Base-by-base conservation (phyloP, 2,888 invertebrate genomes). In the Nudaria mundana region DNA sequence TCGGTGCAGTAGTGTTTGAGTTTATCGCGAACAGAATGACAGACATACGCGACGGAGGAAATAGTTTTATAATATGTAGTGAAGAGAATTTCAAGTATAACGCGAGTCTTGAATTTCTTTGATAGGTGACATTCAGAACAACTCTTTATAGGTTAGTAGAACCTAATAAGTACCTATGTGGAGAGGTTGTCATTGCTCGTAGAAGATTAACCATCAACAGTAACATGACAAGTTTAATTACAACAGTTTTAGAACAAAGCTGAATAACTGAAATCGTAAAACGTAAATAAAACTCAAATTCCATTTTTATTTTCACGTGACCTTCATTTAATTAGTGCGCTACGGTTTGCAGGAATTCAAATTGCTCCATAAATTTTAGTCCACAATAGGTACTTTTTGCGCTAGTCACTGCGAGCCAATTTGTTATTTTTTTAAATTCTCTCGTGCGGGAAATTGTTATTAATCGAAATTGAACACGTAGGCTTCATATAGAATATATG, bases 351-450 rank as follows among this genome's bases (percentile, higher is more conserved):
- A 38, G 18, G 24, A 35, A 47, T 49, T 53, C 35, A 30, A 57
- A 53, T 44, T 40, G 40, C 40, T 38, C 25, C 39, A 48, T 57
- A 41, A 45, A 49, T 47, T 49, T 40, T 32, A 42, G 53, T 52
- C 41, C 29, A 52, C 32, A 32, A 56, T 29, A 18, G n/a, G 8
- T 16, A 29, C 24, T 12, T 20, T 26, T 32, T 22, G 8, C 14
- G 18, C 11, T 22, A 30, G 23, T 40, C 30, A 24, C 24, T 24
- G 24, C 10, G 23, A 24, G 7, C 7, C 33, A 29, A 29, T 24
- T 34, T 34, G 23, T 30, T 29, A 30, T 12, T 20, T 24, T 13
- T 39, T 5, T 18, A 23, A 39, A 39, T 16, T 29, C 12, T 23
- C 25, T 25, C 20, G 13, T 15, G 10, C 5, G 5, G 7, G 6